A percentile compares a stretch with the other conserved stretches of the same genome.
These are phyloP conservation scores for Bubo scandiacus DNA, from an alignment of 2,113 vertebrate genomes.

Conservation along the genomic window DNA sequence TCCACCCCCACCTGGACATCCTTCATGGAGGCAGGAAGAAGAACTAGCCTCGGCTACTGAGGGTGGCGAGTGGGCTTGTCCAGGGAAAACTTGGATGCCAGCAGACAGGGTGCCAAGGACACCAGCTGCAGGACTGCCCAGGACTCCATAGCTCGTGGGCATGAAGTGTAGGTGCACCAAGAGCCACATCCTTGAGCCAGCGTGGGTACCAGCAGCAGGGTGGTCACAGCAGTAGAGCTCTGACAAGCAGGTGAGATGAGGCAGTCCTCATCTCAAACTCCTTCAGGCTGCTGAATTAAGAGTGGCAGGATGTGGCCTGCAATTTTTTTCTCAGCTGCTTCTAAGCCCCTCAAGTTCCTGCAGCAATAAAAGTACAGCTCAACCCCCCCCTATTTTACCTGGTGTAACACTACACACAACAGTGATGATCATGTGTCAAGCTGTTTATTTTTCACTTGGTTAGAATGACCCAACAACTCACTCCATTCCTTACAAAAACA, in stretches of 20 bases:
- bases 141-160: neutral
- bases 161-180: neutral
- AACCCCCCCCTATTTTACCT: neutral
- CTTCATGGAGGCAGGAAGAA: neutral
- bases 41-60: neutral
- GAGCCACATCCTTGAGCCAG: neutral
- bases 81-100: neutral
- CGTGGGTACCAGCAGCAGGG: neutral
- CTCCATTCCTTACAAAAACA: constrained; percentile 1
- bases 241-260: neutral
- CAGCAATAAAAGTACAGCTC: neutral
- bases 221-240: neutral
- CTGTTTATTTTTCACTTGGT: constrained; percentile 44
- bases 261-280: neutral
- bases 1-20: fast-evolving
- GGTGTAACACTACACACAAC: neutral
- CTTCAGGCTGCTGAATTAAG: neutral
- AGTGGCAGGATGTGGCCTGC: constrained; percentile 9
- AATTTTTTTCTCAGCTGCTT: neutral
- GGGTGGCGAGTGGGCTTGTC: neutral
- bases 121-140: neutral
- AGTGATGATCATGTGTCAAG: constrained; percentile 31
- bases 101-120: neutral
- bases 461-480: constrained; percentile 45
- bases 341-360: neutral